phyloP scores from a whole-genome alignment of 2,113 vertebrate species.

The Lontra canadensis region DNA sequence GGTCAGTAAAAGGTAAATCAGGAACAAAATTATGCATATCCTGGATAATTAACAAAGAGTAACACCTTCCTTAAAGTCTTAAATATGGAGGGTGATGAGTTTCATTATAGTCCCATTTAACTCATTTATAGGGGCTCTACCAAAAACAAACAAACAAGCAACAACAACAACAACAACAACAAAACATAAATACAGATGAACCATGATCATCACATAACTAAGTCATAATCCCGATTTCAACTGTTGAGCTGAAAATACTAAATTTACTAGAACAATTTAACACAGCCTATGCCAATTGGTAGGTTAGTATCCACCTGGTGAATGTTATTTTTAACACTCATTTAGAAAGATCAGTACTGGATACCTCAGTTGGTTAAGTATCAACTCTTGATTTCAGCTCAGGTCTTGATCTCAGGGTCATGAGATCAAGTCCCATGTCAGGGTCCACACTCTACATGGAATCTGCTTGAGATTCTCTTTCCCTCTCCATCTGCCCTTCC shows the following conservation, averaged over 20 bases:
- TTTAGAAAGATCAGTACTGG: background rate
- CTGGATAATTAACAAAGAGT: background rate
- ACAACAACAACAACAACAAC: too few species aligned
- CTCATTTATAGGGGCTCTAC: background rate
- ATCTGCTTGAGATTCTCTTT: background rate
- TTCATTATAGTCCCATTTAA: background rate
- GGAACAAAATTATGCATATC: background rate
- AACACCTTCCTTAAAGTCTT: background rate
- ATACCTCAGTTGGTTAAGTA: background rate
- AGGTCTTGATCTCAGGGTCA: background rate
- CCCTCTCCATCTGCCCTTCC: background rate
- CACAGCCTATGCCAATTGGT: background rate
- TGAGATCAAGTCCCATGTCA: background rate
- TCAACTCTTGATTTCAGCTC: background rate
- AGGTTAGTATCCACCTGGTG: background rate
- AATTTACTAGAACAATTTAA: background rate
- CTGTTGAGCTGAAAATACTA: background rate
- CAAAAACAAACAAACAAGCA: background rate
- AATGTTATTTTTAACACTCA: background rate
- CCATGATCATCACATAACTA: background rate
- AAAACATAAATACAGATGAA: background rate
- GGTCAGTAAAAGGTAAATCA: background rate
- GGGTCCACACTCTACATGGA: background rate
- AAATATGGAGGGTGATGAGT: background rate
- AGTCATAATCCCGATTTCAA: background rate